Evolutionary conservation across 2,888 invertebrate genomes (phyloP).

Genomic region (Diplolepis rosae): DNA sequence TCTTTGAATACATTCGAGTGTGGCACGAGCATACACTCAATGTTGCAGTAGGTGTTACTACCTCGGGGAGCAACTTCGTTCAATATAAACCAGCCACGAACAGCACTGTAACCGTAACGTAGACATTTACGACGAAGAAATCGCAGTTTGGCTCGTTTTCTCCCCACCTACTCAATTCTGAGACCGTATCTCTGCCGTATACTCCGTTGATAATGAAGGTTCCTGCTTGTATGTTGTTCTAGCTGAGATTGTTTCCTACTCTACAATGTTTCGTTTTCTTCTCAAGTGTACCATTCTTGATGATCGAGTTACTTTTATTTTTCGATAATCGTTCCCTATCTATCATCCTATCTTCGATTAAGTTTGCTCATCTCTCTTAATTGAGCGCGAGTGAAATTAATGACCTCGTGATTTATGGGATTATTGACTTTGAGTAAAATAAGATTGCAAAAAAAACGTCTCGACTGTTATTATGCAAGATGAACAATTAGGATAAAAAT

Average conservation of each 20-base stretch:
- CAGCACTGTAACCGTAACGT: slow-evolving; percentile 74
- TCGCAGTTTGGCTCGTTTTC: slow-evolving; percentile 73
- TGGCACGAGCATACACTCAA: slow-evolving; percentile 40
- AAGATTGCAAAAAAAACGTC: not conserved
- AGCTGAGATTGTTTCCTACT: slow-evolving; percentile 49
- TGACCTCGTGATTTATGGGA: slow-evolving; percentile 1
- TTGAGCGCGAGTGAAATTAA: slow-evolving; percentile 17
- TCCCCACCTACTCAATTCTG: slow-evolving; percentile 54
- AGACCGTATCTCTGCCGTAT: slow-evolving; percentile 50
- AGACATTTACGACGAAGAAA: slow-evolving; percentile 74
- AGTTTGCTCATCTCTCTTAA: slow-evolving; percentile 9
- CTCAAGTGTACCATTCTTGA: slow-evolving; percentile 3
- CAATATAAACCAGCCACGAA: slow-evolving; percentile 73
- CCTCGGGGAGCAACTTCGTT: slow-evolving; percentile 73
- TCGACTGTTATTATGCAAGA: not conserved
- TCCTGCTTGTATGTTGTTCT: slow-evolving; percentile 41
- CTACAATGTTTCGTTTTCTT: slow-evolving; percentile 19
- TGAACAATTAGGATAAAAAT: not conserved
- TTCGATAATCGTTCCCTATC: slow-evolving; percentile 18
- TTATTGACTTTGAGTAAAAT: not conserved
- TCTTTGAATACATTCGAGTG: slow-evolving; percentile 41
- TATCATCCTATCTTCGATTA: slow-evolving; percentile 17
- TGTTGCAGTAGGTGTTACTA: slow-evolving; percentile 70
- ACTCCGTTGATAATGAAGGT: slow-evolving; percentile 67
- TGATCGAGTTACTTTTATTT: slow-evolving; percentile 11